Base-by-base conservation (phyloP, 2,797 vertebrate genomes). In the Helostoma temminkii region DNA sequence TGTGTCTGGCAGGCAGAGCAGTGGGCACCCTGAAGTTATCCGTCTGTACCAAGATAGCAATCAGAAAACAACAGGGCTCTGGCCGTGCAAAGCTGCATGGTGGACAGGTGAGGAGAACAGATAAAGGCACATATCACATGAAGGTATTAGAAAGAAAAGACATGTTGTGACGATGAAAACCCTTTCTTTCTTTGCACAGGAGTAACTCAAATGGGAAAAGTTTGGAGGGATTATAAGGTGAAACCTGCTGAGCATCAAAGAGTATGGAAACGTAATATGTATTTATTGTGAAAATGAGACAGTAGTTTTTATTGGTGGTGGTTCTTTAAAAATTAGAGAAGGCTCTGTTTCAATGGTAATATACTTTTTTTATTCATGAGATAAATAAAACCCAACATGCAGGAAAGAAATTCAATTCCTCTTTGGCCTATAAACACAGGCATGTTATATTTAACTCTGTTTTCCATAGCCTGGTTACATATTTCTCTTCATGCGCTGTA, bases 1-100 rank as follows among this genome's bases (percentile, higher is more conserved):
- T 16, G 45, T 47, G 47, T 57, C 54, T 62, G 58, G 49, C 26
- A n/a, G 52, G 52, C 70, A 16, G 22, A 5, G 43, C 1, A 6
- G 50, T 2, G 48, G 55, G 52, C 1, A 42, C 39, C 67, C 53
- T 45, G 26, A 52, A 52, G 60, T 45, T 26, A 71, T 71, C 47
- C 1, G 4, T 9, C 16, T 24, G 18, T 53, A 62, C 18, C 0
- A n/a, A 55, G 86, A 85, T 83, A 55, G 45, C 15, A 1, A 81
- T 87, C 84, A 15, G 42, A 49, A 28, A 68, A 57, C 39, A 68
- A 19, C 32, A 4, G 25, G 56, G 50, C 53, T 58, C 36, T 64
- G 58, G 71, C 63, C 66, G 56, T 32, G 60, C 26, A 2, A 58
- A 21, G 54, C 0, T 46, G 47, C 28, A 47, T 55, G 67, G 26